phyloP scores from a whole-genome alignment of 2,888 invertebrate genomes.

The Caenorhabditis parvicauda region DNA sequence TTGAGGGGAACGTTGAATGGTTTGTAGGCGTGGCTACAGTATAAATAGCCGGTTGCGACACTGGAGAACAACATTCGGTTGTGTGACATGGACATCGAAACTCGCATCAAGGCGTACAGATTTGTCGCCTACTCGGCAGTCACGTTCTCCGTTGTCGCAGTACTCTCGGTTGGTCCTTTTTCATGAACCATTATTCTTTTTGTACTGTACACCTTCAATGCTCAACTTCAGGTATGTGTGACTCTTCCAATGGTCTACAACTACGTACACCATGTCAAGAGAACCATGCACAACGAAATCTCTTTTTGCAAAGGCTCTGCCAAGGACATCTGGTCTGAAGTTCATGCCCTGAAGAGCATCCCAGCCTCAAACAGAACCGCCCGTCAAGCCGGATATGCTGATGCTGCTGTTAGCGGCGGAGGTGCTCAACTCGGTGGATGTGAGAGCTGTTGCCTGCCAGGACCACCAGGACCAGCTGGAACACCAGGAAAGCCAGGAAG shows the following conservation, averaged over 20 bases:
- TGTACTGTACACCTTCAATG: neutral
- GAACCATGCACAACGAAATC: constrained; percentile 58
- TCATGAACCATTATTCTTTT: too few species aligned
- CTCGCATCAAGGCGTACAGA: constrained; percentile 34
- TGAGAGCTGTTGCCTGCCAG: constrained; percentile 38
- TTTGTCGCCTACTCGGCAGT: constrained; percentile 37
- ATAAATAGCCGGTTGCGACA: constrained; percentile 6
- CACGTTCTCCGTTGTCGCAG: constrained; percentile 27
- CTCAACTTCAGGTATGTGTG: constrained; percentile 36
- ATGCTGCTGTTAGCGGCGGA: constrained; percentile 20
- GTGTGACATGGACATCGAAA: constrained; percentile 26
- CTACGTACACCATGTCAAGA: constrained; percentile 57
- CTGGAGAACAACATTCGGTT: neutral
- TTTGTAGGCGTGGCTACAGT: neutral
- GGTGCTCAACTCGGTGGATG: constrained; percentile 44
- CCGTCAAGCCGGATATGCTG: constrained; percentile 40
- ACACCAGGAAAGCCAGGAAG: constrained; percentile 21
- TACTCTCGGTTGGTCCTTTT: constrained; percentile 19
- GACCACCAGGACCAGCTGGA: constrained; percentile 20
- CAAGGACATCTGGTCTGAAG: constrained; percentile 56
- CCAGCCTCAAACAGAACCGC: constrained; percentile 42
- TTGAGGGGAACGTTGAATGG: too few species aligned
- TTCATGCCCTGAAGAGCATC: constrained; percentile 27
- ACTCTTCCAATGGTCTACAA: constrained; percentile 62
- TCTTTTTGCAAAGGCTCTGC: constrained; percentile 55